These are phyloP conservation scores for Drosophila hawaiiensis DNA, from an alignment of 2,888 invertebrate genomes.

Conservation along the genomic window DNA sequence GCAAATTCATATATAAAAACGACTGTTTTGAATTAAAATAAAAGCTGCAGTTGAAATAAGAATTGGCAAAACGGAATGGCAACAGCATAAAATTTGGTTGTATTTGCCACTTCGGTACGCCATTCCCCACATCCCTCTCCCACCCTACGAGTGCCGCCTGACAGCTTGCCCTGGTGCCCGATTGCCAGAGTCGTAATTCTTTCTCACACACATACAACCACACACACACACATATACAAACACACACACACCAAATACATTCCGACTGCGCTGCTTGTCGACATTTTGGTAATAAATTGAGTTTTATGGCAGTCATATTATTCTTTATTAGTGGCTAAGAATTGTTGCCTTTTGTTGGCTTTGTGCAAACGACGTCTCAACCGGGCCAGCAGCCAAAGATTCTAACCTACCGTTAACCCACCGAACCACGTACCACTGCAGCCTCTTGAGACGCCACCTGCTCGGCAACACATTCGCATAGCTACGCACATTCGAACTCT, in stretches of 20 bases:
- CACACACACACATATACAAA: neutral
- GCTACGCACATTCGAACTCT: conserved; percentile 31
- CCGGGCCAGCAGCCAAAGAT: conserved; percentile 18
- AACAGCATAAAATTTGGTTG: conserved; percentile 69
- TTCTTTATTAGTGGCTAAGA: conserved; percentile 80
- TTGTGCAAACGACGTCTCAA: conserved; percentile 72
- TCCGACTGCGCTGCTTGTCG: conserved; percentile 68
- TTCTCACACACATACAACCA: conserved; percentile 36
- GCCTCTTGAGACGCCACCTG: conserved; percentile 40
- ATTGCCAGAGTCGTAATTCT: conserved; percentile 69
- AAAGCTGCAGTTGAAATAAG: conserved; percentile 55
- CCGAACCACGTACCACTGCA: neutral
- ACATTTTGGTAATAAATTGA: conserved; percentile 80
- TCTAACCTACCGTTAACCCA: conserved; percentile 6
- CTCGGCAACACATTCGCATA: conserved; percentile 12
- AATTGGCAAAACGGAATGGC: conserved; percentile 75
- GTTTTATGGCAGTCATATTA: conserved; percentile 80
- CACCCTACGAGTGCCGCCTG: conserved; percentile 5
- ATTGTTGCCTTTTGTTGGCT: conserved; percentile 81
- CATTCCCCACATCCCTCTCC: conserved; percentile 11
- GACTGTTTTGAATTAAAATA: conserved; percentile 64
- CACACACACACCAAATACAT: conserved; percentile 20
- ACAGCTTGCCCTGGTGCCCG: conserved; percentile 57
- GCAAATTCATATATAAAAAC: conserved; percentile 67
- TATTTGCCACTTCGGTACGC: conserved; percentile 52